Evolutionary conservation across 2,797 vertebrate species (phyloP), one percentile per base, ranked within the genome.

Genomic region (Urocyon cinereoargenteus): DNA sequence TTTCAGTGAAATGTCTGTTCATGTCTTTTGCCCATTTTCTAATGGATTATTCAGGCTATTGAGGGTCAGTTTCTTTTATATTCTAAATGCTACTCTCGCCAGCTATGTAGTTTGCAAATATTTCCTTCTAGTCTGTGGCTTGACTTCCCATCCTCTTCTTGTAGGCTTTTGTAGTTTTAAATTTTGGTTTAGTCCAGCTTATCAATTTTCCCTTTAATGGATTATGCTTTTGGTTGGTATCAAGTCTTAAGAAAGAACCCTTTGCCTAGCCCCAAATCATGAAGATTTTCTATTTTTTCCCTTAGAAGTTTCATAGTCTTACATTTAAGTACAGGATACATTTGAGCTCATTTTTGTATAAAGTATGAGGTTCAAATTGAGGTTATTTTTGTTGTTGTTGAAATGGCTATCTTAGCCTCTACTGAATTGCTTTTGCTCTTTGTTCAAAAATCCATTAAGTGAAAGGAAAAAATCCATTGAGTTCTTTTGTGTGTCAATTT

Each of bases 21-120:
- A 66, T 51, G 45, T 75, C 51, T 93, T 83, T 93, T 68, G 51
- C 68, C n/a, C 51, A 36, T 86, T 93, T 77, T 89, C n/a, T 62
- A 24, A 61, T 57, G 26, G 18, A 84, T 94, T 89, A 62, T 86
- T 34, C 34, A 36, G 84, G 34, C 4, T 79, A 31, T 59, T 70
- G 15, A 21, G 3, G 49, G 26, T 70, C 40, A 49, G 26, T 7
- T 81, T 92, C 22, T 82, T 66, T 34, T 62, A 82, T 73, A 87
- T 49, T 75, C 51, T n/a, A 57, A 34, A 49, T 66, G 18, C 55
- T 26, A 87, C 9, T 36, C 66, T 53, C 87, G 36, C 73, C 57
- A 55, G 28, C 55, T 36, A 86, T 3, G 34, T n/a, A 85, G 22
- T 34, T 45, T 79, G 55, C 34, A 79, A 90, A 55, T 79, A 45